Evolutionary conservation across 2,797 vertebrate genomes (phyloP), one percentile per base, ranked within the genome.

Genomic region (Lacerta viridis): DNA sequence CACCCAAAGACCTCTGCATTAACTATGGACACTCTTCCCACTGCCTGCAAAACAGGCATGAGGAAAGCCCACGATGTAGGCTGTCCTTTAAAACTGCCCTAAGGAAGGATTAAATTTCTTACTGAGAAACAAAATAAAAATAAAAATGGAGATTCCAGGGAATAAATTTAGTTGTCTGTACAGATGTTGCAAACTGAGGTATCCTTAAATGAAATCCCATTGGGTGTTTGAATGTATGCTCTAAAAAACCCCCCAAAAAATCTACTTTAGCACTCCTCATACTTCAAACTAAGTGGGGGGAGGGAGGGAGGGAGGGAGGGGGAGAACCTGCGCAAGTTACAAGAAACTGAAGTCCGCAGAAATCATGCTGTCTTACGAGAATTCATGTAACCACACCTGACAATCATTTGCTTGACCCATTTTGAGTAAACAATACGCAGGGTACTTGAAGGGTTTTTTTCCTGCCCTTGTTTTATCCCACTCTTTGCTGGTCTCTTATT

Each of bases 401-500:
- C 93, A 93, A 94, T 95, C 94, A 94, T 94, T 91, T 93, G 92
- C 92, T 95, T 94, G 94, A 94, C 94, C 94, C 93, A 89, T 93
- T 96, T 96, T 91, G 92, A 75, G 94, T 89, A 94, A 94, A 94
- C 92, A 93, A 94, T 93, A 91, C 88, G 90, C 92, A 96, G 93
- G 97, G 96, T 96, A 94, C 94, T 97, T 94, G 88, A 93, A 96
- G 96, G 93, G 96, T 95, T 97, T 96, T 96, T 97, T 87, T 94
- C 96, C 39, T 77, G 11, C 33, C 95, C 97, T 97, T 97, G 97
- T 97, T 97, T 64, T 97, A 89, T 96, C 96, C 96, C 96, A 96
- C 96, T 97, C 96, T 96, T 94, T 5, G 1, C 96, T 95, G 94
- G 97, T 95, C 96, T 95, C 96, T 97, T 97, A 97, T 97, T 96